Conservation (phyloP, 2,113 vertebrate genomes). For the Heloderma charlesbogerti region DNA sequence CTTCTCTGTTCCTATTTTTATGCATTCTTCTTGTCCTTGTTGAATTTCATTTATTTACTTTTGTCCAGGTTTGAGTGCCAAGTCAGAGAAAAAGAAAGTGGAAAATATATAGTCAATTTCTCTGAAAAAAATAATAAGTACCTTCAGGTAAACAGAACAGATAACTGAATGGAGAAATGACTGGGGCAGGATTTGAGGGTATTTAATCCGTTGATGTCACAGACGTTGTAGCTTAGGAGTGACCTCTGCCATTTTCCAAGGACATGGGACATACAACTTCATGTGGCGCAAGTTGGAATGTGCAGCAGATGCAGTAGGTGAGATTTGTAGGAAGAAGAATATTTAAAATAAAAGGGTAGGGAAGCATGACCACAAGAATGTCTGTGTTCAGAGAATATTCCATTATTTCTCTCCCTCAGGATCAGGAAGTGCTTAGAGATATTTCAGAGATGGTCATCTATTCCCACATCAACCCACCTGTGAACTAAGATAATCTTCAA, state of each 20-base stretch:
- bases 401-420: background rate
- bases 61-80: background rate
- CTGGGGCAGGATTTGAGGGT: background rate
- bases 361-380: background rate
- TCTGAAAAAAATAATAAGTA: background rate
- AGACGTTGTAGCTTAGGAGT: background rate
- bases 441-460: background rate
- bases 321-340: no score
- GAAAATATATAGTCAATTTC: background rate
- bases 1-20: background rate
- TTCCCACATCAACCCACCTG: no score
- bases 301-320: background rate
- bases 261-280: background rate
- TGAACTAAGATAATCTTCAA: background rate
- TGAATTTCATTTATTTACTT: background rate
- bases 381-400: background rate
- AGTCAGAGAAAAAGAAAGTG: background rate
- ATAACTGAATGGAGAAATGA: background rate
- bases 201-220: background rate
- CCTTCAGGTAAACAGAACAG: background rate
- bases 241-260: background rate
- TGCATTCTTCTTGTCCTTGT: background rate
- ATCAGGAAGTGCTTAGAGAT: background rate
- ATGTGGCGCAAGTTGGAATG: background rate
- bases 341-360: background rate